Evolutionary conservation across 1,140 invertebrate genomes (phyloP), one percentile per base, ranked within the genome.

Genomic region (Mycetomoellerius zeteki): DNA sequence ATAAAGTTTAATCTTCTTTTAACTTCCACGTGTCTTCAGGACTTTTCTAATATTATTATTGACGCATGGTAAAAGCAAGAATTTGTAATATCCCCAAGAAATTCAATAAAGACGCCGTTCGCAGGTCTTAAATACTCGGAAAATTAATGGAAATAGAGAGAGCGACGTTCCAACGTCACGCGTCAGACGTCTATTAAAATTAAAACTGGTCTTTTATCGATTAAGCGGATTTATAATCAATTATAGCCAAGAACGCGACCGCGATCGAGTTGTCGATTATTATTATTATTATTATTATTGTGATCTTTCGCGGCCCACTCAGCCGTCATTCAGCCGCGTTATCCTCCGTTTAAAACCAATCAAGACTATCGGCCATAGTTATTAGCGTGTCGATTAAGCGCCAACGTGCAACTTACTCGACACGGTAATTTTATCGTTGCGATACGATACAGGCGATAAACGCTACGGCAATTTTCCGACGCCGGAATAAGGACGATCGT

Each of bases 281-380:
- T 78, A 86, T 77, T 56, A 82, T 72, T 64, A 86, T 86, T 86
- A 86, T 62, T 86, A 86, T 71, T 85, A 77, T 77, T 84, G 65
- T 16, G 24, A n/a, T 65, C 67, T 60, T 86, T 60, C 43, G 52
- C 75, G 54, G 24, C 30, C 54, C 67, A 73, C 58, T 80, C 76
- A 16, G 33, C 67, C 64, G 60, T 80, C 75, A 27, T 19, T 65
- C 81, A 62, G n/a, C 58, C 24, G 27, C 33, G n/a, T 86, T 75
- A 69, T 73, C 69, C 24, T 84, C 43, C 47, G 76, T 64, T 86
- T 86, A 86, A 84, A 73, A 84, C 27, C 85, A 84, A 86, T 86
- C 78, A 50, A 86, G 76, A 69, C 58, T 52, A 33, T 52, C 77
- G 47, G 33, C 43, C 69, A 50, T 86, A 50, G 78, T 67, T 80